phyloP scores from a whole-genome alignment of 1,140 invertebrate species.

The Apolygus lucorum region DNA sequence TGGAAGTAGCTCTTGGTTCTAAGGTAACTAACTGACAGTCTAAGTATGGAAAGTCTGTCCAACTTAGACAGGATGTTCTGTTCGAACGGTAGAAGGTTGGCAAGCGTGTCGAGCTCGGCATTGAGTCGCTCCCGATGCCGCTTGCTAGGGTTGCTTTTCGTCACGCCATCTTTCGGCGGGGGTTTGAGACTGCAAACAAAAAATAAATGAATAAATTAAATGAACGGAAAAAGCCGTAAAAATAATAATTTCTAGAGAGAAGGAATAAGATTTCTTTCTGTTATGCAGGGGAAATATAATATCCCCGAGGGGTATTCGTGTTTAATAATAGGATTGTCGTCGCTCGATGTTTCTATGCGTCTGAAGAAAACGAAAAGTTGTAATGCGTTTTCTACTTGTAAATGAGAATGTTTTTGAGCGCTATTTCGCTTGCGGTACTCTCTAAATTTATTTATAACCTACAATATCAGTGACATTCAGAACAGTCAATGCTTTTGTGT shows the following conservation, averaged over 20 bases:
- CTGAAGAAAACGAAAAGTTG: no score
- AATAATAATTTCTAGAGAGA: not conserved
- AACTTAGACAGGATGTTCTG: slow-evolving; percentile 96
- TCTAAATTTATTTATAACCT: no score
- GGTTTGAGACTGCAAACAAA: slow-evolving; percentile 77
- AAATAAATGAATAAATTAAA: slow-evolving; percentile 18
- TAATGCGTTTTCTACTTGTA: no score
- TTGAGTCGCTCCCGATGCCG: slow-evolving; percentile 94
- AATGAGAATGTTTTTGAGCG: no score
- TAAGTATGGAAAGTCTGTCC: slow-evolving; percentile 92
- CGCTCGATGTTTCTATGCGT: no score
- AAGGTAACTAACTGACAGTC: slow-evolving; percentile 95
- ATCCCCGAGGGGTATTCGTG: no score
- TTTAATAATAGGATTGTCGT: no score
- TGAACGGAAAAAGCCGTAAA: not conserved
- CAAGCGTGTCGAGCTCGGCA: slow-evolving; percentile 93
- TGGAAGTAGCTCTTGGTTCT: slow-evolving; percentile 98
- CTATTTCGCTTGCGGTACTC: no score
- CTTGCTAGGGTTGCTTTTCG: slow-evolving; percentile 98
- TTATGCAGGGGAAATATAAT: no score
- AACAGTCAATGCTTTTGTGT: no score
- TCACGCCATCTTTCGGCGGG: slow-evolving; percentile 88
- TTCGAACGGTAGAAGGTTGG: slow-evolving; percentile 95
- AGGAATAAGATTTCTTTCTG: no score
- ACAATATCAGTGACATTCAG: no score